These are phyloP conservation scores for Thereuonema tuberculata DNA, from an alignment of 1,140 invertebrate species.

Conservation along the genomic window DNA sequence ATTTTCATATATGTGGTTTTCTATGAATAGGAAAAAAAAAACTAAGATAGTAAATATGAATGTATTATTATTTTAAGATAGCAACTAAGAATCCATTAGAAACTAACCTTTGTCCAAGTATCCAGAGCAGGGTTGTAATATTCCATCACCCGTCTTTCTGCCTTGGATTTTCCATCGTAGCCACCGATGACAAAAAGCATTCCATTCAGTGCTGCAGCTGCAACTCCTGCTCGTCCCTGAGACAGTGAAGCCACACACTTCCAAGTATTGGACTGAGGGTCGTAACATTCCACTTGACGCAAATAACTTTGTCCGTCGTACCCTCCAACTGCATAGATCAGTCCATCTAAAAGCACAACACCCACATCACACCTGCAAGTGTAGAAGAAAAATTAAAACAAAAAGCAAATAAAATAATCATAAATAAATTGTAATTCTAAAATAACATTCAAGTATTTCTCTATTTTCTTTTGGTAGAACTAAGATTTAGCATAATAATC, in stretches of 20 bases:
- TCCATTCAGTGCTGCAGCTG: not conserved
- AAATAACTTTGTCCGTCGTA: not conserved
- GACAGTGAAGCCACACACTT: not conserved
- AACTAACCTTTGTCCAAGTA: slow-evolving; percentile 11
- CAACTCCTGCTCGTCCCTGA: slow-evolving; percentile 6
- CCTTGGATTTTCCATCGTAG: slow-evolving; percentile 3
- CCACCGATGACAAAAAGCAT: slow-evolving; percentile 6
- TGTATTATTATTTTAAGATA: no score
- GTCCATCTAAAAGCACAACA: not conserved
- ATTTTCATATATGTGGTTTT: no score
- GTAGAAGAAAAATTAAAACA: no score
- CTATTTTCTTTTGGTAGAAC: no score
- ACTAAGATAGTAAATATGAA: no score
- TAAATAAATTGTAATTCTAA: no score
- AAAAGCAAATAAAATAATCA: no score
- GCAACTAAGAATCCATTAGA: no score
- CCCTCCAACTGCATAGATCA: slow-evolving; percentile 5
- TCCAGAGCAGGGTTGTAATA: not conserved
- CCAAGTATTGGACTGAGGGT: not conserved
- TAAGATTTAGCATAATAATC: no score
- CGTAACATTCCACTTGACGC: slow-evolving; percentile 5
- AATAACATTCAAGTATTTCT: no score
- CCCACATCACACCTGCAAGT: not conserved
- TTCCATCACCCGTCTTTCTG: slow-evolving; percentile 1
- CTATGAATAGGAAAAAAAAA: no score